These are phyloP conservation scores for Ichneumon xanthorius DNA, from an alignment of 2,888 invertebrate species.

Conservation along the genomic window DNA sequence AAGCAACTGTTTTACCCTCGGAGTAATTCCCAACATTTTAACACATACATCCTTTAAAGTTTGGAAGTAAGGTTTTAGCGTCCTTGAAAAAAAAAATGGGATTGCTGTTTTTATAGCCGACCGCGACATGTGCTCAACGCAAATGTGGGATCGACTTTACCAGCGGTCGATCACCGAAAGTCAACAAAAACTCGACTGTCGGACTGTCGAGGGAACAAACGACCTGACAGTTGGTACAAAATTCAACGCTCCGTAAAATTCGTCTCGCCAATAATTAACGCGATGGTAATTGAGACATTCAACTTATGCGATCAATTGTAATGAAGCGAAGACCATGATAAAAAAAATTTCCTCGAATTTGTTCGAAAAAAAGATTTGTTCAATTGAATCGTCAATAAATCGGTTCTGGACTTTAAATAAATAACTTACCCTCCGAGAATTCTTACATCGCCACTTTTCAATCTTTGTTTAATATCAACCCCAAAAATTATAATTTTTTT, in stretches of 20 bases:
- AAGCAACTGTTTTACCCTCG: neutral
- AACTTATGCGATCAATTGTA: neutral
- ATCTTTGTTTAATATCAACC: neutral
- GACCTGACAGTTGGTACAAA: neutral
- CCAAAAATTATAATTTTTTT: neutral
- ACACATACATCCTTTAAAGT: no score
- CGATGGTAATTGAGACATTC: neutral
- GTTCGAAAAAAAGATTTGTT: no score
- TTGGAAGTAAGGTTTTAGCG: no score
- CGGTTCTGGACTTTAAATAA: neutral
- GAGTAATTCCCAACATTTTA: neutral
- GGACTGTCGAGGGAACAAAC: neutral
- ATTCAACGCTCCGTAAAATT: neutral
- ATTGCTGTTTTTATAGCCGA: no score
- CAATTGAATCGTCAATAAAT: neutral
- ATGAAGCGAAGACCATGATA: neutral
- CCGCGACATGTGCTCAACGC: no score
- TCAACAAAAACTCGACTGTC: neutral
- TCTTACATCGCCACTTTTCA: neutral
- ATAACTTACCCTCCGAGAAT: neutral
- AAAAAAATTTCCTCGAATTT: neutral
- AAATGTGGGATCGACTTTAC: conserved; percentile 10
- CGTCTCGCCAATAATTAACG: neutral
- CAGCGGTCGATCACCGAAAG: neutral
- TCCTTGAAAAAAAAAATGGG: no score